A percentile compares a stretch with the other conserved stretches of the same genome.
phyloP scores from a whole-genome alignment of 1,140 invertebrate species.

The Ruditapes philippinarum region DNA sequence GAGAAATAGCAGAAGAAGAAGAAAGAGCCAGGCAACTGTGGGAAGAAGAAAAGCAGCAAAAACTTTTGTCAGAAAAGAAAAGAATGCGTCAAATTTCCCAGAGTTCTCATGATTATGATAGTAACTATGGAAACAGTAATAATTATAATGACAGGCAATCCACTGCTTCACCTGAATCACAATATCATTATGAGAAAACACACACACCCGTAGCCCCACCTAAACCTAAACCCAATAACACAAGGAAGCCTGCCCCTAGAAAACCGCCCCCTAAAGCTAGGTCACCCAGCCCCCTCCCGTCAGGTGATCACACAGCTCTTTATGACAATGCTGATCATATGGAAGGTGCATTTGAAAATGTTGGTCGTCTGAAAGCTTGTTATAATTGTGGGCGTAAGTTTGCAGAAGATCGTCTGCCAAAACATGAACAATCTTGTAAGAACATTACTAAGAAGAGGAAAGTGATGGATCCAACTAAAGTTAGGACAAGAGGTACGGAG shows the following conservation, averaged over 20 bases:
- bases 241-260: conserved; percentile 5
- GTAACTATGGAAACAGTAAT: conserved; percentile 43
- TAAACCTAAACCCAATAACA: conserved; percentile 64
- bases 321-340: conserved; percentile 70
- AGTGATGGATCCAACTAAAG: conserved; percentile 94
- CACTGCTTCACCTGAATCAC: conserved; percentile 58
- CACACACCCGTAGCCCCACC: conserved; percentile 61
- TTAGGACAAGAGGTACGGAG: conserved; percentile 95
- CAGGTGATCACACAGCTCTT: conserved; percentile 61
- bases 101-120: conserved; percentile 51
- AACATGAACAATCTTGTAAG: conserved; percentile 90
- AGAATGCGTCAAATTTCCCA: conserved; percentile 60
- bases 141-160: neutral
- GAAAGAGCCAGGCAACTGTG: conserved; percentile 67
- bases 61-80: conserved; percentile 56
- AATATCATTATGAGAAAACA: neutral
- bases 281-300: conserved; percentile 47
- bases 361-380: conserved; percentile 78
- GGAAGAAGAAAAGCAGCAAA: conserved; percentile 65
- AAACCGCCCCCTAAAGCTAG: conserved; percentile 30
- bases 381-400: conserved; percentile 89
- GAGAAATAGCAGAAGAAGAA: conserved; percentile 71
- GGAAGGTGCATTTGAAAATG: conserved; percentile 69
- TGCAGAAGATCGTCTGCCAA: conserved; percentile 92
- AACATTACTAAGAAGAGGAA: conserved; percentile 90